Evolutionary conservation across 2,888 invertebrate genomes (phyloP), one percentile per base, ranked within the genome.

Genomic region (Criorhina ranunculi): DNA sequence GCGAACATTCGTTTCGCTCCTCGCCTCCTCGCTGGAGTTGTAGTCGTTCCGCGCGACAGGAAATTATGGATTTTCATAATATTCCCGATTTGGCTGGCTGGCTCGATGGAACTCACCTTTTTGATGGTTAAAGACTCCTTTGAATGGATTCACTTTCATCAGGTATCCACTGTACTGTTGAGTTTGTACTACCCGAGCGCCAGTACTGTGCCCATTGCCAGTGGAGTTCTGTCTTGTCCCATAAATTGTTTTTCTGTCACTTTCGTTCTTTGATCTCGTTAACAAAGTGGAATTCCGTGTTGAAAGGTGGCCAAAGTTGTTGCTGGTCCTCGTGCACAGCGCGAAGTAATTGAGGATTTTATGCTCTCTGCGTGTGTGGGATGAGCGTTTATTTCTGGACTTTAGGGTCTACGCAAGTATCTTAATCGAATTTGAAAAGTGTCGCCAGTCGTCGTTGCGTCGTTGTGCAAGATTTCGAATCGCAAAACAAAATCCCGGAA

Each of bases 241-340:
- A 80, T 85, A 85, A 85, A 85, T 80, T 80, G 85, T 80, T 79
- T 66, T 70, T 70, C 80, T 85, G 80, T 85, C 85, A 80, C 85
- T 85, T 76, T 80, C 85, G 80, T 70, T 75, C 85, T 85, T 85
- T 85, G 85, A 85, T 85, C 80, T 70, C 69, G 85, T 85, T 85
- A 85, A 85, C 85, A 75, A 85, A 85, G 67, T 76, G 70, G 64
- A 76, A 80, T 76, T 60, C 76, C 70, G 75, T 59, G 80, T 64
- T 82, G 82, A 82, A 82, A 82, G 77, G 77, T 82, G 77, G 66
- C 46, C 59, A 59, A 40, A 51, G 42, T 42, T 53, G 19, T 5
- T 46, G 7, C 40, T 62, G 44, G 37, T 53, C 53, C 42, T 53
- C 19, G 15, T 29, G 31, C 77, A 31, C 46, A 1, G 62, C 33